Base-by-base conservation (phyloP, 2,888 invertebrate genomes). In the Platycheirus albimanus region DNA sequence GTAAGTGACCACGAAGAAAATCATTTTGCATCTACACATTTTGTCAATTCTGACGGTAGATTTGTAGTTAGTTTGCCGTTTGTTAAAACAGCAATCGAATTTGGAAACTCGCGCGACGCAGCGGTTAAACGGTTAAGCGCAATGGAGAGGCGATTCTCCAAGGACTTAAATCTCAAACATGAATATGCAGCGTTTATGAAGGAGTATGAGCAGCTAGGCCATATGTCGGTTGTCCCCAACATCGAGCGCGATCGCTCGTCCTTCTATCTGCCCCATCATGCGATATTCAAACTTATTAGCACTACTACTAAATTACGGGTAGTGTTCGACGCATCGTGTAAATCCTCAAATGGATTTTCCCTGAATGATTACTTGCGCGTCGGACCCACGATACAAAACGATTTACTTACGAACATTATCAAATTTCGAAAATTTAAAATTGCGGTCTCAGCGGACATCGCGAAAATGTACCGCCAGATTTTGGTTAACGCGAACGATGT, bases 291-390 rank as follows among this genome's bases (percentile, higher is more conserved):
- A n/a, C 67, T 33, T 11, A 4, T n/a, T 3, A 70, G 52, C 10
- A 11, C 36, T n/a, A 58, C 43, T 6, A 47, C 66, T 1, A 38
- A 47, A 19, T 11, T 54, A 15, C 3, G 19, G 5, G 33, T 41
- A 1, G 43, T 70, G 10, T 45, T 51, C 24, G 61, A 76, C 7
- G 63, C 54, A 0, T 74, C 56, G 1, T 45, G n/a, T 13, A 74
- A 74, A 24, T 64, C 72, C 1, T 13, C 33, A 3, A 72, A 72
- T 5, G 49, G 54, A 0, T 1, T 30, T 10, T 54, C 66, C 8
- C 47, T 69, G 11, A 69, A 76, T 15, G 61, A 69, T 24, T 76
- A 69, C 11, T 24, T 52, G 6, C 45, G 17, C 24, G 64, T 74
- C 4, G 54, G 69, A 0, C 63, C 69, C 2, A 47, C 20, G 0